Base-by-base conservation (phyloP, 1,140 invertebrate genomes). In the Kradibia gibbosae region DNA sequence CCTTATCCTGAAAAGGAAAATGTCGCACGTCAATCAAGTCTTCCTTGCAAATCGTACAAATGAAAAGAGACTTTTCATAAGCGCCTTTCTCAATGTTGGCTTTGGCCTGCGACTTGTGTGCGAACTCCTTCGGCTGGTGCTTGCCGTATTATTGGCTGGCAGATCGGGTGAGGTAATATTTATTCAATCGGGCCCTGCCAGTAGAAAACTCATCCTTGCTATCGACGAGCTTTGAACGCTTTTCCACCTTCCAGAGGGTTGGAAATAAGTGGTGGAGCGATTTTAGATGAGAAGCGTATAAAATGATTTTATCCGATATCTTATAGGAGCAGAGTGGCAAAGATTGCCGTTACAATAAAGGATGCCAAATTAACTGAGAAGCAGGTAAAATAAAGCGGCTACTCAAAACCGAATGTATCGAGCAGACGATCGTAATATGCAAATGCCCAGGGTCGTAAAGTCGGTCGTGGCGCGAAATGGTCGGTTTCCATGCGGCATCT, bases 361-460 rank as follows among this genome's bases (percentile, higher is more conserved):
- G 25, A 31, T 42, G 25, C 28, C 36, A 28, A 31, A 62, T 60
- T 62, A 62, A 55, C 42, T 42, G 42, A 62, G 25, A 13, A 53
- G 5, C 13, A n/a, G n/a, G n/a, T n/a, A 71, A 15, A 28, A 25
- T 71, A 42, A 28, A 67, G 45, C 28, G 67, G 1, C 67, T 22
- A 13, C n/a, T 28, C 20, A 67, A 8, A n/a, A 67, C 3, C 20
- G 34, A 17, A n/a, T 10, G 1, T 34, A 36, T 15, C 11, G 7
- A 34, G 28, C 5, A 20, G 62, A 22, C 62, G 20, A 67, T 39
- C 39, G 39, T 76, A 45, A 60, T 55, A 75, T 75, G 34, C 55
- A 77, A 77, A 65, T 57, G 48, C 17, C 36, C 53, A n/a, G 48
- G 25, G n/a, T 42, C 20, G 39, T 31, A 77, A 10, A 77, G 28